These are phyloP conservation scores for Penaeus indicus DNA, from an alignment of 1,140 invertebrate genomes.

Conservation along the genomic window DNA sequence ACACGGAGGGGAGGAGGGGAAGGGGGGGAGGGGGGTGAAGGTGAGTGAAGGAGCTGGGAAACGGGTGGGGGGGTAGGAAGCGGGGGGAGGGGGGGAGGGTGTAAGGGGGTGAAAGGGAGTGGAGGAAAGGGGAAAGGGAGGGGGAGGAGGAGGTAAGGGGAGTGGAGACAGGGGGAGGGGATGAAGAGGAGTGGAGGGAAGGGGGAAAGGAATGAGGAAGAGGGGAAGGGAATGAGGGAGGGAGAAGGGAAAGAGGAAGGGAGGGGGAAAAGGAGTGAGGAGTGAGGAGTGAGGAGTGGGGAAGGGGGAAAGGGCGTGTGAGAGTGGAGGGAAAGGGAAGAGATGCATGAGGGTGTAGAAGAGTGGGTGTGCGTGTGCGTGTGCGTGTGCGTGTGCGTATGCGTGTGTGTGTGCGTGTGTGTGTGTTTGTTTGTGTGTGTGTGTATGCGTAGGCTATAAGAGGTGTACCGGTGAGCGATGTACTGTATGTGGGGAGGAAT, in stretches of 20 bases:
- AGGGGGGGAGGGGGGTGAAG: neutral
- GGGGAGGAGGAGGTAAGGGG: constrained; percentile 1
- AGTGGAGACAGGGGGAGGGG: too few relatives aligned
- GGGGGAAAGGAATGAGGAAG: too few relatives aligned
- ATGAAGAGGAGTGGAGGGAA: too few relatives aligned
- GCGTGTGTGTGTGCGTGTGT: constrained; percentile 9
- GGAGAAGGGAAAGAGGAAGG: too few relatives aligned
- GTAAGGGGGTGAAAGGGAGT: too few relatives aligned
- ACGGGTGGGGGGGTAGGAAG: neutral
- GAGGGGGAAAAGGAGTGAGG: too few relatives aligned
- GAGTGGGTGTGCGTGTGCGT: constrained; percentile 1
- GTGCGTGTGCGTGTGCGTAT: constrained; percentile 9
- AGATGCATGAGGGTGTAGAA: neutral
- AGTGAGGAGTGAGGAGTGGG: neutral
- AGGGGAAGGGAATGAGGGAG: too few relatives aligned
- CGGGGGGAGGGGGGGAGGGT: too few relatives aligned
- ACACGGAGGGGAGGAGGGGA: too few relatives aligned
- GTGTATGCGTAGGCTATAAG: neutral
- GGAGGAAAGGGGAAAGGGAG: constrained; percentile 9
- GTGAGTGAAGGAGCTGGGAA: neutral
- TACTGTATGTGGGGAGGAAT: neutral
- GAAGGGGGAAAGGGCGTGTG: neutral
- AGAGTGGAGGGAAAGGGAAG: constrained; percentile 1
- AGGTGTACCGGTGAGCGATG: neutral
- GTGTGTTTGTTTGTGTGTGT: constrained; percentile 1